Evolutionary conservation across 2,113 vertebrate species (phyloP), one percentile per base, ranked within the genome.

Genomic region (Neoarius graeffei): DNA sequence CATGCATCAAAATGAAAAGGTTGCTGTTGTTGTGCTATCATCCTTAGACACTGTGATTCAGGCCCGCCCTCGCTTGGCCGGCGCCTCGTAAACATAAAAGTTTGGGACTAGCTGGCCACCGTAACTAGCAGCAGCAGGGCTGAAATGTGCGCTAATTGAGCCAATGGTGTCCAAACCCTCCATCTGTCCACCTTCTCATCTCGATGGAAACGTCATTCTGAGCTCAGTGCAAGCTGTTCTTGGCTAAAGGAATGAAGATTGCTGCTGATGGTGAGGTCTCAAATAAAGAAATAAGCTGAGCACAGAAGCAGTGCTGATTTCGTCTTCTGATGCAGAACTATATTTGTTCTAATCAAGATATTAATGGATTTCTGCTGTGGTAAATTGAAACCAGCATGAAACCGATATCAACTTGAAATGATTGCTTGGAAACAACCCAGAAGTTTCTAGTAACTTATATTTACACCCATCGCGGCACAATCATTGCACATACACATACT

Each of bases 91-190:
- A 89, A 84, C 76, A 85, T 89, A 90, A 90, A 90, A 90, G 89
- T 90, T 88, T 88, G 88, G 59, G 82, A 85, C 87, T 87, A 90
- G 89, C 86, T 87, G 89, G 88, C 88, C 74, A 67, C 69, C 71
- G 84, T 84, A 87, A 86, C 90, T 89, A 87, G 89, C 90, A 81
- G 83, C 86, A 85, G 82, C 79, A 74, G 89, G 89, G 84, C 85
- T 88, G 89, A 92, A 89, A 91, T 85, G 87, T 86, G 83, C 81
- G 85, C 81, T 93, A 91, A 93, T 90, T 92, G 91, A 89, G 89
- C 89, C 87, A 85, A 87, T 88, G 84, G 89, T 81, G 88, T 88
- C 88, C 82, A 87, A 91, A 67, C 86, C 17, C 62, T 90, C 92
- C 91, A 92, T 91, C 91, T 92, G 92, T 90, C 89, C 85, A 76